These are phyloP conservation scores for Sclerodermus sp. DNA, from an alignment of 2,888 invertebrate genomes.

Conservation along the genomic window DNA sequence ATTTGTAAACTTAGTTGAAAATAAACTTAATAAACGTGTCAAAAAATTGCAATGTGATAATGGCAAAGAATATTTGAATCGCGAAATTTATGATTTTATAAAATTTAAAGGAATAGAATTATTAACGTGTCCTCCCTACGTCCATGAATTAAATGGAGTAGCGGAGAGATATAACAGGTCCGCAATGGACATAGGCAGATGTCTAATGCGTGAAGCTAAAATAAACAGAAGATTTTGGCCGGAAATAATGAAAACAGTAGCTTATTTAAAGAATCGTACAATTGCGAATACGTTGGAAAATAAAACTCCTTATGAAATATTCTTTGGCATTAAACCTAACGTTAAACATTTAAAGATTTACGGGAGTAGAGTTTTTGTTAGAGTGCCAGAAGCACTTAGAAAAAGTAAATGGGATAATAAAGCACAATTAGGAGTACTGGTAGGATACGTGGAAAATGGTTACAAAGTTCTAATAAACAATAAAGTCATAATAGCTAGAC, in stretches of 20 bases:
- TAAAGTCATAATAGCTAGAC: slow-evolving; percentile 19
- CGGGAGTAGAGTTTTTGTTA: slow-evolving; percentile 16
- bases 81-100: slow-evolving; percentile 8
- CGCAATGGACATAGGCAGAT: neutral
- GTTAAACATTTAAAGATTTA: slow-evolving; percentile 13
- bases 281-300: slow-evolving; percentile 18
- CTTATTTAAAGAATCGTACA: slow-evolving; percentile 20
- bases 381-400: slow-evolving; percentile 10
- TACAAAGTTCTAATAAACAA: slow-evolving; percentile 20
- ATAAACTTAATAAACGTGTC: slow-evolving; percentile 7
- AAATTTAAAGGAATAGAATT: slow-evolving; percentile 10
- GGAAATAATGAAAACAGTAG: slow-evolving; percentile 10
- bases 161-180: slow-evolving; percentile 1
- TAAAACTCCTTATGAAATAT: slow-evolving; percentile 23
- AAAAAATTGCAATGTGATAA: slow-evolving; percentile 14
- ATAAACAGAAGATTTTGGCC: neutral
- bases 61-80: slow-evolving; percentile 15
- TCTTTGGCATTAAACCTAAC: slow-evolving; percentile 16
- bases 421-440: slow-evolving; percentile 17
- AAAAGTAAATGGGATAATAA: slow-evolving; percentile 17
- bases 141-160: slow-evolving; percentile 9
- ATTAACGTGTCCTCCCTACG: slow-evolving; percentile 7
- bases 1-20: slow-evolving; percentile 14
- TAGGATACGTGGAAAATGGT: slow-evolving; percentile 21
- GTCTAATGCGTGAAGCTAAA: neutral